A percentile compares a stretch with the other conserved stretches of the same genome.
Evolutionary conservation across 2,797 vertebrate species (phyloP).

Genomic region (Spheniscus humboldti): DNA sequence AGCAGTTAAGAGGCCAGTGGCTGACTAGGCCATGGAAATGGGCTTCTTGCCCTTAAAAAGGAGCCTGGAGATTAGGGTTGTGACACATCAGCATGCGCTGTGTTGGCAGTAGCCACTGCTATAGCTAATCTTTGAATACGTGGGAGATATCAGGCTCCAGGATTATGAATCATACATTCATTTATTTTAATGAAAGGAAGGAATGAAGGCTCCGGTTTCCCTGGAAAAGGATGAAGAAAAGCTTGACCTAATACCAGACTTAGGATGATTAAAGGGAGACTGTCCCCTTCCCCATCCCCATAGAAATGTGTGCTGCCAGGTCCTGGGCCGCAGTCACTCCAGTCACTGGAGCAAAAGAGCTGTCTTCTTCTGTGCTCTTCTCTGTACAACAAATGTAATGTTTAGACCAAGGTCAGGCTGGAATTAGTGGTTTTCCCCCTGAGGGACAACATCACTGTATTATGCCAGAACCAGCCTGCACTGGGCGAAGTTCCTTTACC

Average conservation of each 20-base stretch:
- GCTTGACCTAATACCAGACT: neutral
- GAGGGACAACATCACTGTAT: neutral
- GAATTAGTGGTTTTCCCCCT: neutral
- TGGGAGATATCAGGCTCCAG: conserved; percentile 9
- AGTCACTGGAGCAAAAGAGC: neutral
- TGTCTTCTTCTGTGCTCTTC: neutral
- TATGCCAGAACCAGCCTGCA: neutral
- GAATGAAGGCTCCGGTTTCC: neutral
- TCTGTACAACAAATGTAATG: neutral
- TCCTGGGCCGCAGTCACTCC: neutral
- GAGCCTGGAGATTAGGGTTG: neutral
- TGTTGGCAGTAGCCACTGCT: conserved; percentile 5
- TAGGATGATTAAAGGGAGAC: neutral
- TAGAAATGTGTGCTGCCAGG: neutral
- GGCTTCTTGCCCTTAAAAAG: neutral
- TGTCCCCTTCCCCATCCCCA: neutral
- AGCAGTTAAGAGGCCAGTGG: neutral
- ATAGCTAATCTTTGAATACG: conserved; percentile 5
- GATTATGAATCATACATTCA: conserved; percentile 8
- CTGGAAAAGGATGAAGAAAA: conserved; percentile 20
- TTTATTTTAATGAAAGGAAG: conserved; percentile 35
- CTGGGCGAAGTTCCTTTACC: neutral
- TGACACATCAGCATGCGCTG: neutral
- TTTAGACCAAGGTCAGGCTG: neutral
- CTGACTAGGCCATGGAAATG: neutral